Conservation (phyloP, 2,113 vertebrate genomes). For the Vimba vimba region DNA sequence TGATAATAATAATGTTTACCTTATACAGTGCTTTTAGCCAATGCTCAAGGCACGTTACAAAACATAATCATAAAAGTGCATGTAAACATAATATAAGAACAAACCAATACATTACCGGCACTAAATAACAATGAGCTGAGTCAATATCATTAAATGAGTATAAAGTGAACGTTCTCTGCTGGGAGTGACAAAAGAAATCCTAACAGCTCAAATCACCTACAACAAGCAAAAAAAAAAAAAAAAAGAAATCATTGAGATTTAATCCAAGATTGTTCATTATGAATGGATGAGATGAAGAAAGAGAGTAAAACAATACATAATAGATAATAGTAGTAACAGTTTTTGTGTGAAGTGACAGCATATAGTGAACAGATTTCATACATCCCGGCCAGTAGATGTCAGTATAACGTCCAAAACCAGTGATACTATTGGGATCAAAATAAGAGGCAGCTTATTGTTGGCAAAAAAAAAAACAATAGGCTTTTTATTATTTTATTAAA, state of each 20-base stretch:
- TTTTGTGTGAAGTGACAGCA: neutral
- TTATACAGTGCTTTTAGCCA: neutral
- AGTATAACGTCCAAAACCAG: neutral
- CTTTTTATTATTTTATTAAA: no score
- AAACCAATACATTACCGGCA: neutral
- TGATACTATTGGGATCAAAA: neutral
- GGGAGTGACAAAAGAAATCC: neutral
- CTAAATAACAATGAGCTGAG: neutral
- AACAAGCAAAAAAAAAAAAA: no score
- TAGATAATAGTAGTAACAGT: neutral
- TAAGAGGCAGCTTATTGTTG: neutral
- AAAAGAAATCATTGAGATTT: neutral
- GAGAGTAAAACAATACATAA: neutral
- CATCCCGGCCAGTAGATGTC: neutral
- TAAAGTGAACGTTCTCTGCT: neutral
- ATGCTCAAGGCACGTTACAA: neutral
- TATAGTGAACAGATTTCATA: neutral
- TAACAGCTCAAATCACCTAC: neutral
- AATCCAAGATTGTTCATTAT: neutral
- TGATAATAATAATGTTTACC: neutral
- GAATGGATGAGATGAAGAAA: neutral
- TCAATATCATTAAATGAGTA: neutral
- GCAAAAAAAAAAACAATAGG: no score
- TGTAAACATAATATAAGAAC: neutral
- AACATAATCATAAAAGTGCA: neutral